These are phyloP conservation scores for Pseudomugil gertrudae DNA, from an alignment of 2,797 vertebrate genomes.

Conservation along the genomic window DNA sequence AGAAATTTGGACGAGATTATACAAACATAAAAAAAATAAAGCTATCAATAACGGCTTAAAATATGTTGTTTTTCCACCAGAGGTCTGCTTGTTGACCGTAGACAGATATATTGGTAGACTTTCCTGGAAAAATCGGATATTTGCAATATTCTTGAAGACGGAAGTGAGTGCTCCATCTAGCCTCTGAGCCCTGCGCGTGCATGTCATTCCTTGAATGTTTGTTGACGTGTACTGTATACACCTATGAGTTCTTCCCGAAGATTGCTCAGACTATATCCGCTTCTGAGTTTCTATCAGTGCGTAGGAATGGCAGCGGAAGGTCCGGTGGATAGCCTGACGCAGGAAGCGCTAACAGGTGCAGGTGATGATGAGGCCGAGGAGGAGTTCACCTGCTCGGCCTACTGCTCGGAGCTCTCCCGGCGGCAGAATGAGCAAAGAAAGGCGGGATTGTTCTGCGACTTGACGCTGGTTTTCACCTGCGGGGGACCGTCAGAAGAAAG, in stretches of 20 bases:
- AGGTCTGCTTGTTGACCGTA: rapidly evolving
- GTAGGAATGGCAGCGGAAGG: slow-evolving; percentile 59
- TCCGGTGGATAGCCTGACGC: slow-evolving; percentile 57
- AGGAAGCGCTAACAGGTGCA: slow-evolving; percentile 74
- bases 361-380: slow-evolving; percentile 82
- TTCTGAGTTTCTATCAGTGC: slow-evolving; percentile 43
- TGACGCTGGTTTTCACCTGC: slow-evolving; percentile 86
- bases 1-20: slow-evolving; percentile 3
- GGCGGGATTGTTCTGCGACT: slow-evolving; percentile 90
- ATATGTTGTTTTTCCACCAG: background rate
- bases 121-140: background rate
- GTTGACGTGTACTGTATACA: slow-evolving; percentile 64
- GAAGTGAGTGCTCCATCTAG: slow-evolving; percentile 49
- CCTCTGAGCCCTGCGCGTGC: slow-evolving; percentile 43
- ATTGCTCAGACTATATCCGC: slow-evolving; percentile 41
- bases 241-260: slow-evolving; percentile 62
- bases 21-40: background rate
- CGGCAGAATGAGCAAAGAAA: slow-evolving; percentile 92
- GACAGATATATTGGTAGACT: background rate
- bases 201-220: slow-evolving; percentile 60
- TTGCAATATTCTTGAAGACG: slow-evolving; percentile 41
- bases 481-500: slow-evolving; percentile 45
- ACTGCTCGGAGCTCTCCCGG: slow-evolving; percentile 89
- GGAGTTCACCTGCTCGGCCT: slow-evolving; percentile 85
- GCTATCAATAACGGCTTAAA: rapidly evolving